Evolutionary conservation across 37 sponge, comb jelly and placozoan species (phyloP), one percentile per base, ranked within the genome.

Genomic region (Geodia barretti): DNA sequence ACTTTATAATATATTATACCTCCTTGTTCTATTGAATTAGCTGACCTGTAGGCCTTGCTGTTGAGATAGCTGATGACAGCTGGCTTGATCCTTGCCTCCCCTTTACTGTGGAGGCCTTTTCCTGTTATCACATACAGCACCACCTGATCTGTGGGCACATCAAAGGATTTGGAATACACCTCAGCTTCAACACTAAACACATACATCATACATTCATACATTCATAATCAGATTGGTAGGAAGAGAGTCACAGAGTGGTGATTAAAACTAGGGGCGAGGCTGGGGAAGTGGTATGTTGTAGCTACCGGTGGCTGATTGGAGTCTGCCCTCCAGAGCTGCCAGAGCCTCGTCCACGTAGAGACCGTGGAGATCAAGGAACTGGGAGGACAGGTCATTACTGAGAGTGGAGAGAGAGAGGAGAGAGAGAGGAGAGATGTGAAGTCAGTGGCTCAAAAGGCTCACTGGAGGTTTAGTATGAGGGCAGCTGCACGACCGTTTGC

Each of bases 291-390:
- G 8, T 36, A 47, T 47, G 54, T 32, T 34, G 23, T 54, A 5
- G 59, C 3, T 29, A 87, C 87, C 82, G 62, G 28, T 81, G 9
- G 24, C 36, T 0, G 17, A 32, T 17, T 23, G 2, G 30, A 92
- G 76, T 40, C 72, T 75, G 68, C 86, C 80, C 33, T 88, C 75
- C 70, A 95, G 69, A 1, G 75, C 90, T 25, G 77, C 70, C 9
- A 95, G 37, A 3, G 95, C 95, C 61, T 95, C 95, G 30, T 66
- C 59, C 21, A 95, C 95, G 58, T 89, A 83, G 37, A 95, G 81
- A 0, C 93, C 89, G 71, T 95, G 95, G 30, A 95, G 77, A 36
- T 95, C 95, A 33, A 95, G 62, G 20, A 29, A 60, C 35, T 90
- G 30, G 7, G 61, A 47, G 36, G 35, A 58, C 37, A n/a, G 35